These are phyloP conservation scores for Erpobdella octoculata DNA, from an alignment of 2,888 invertebrate species.

Conservation along the genomic window DNA sequence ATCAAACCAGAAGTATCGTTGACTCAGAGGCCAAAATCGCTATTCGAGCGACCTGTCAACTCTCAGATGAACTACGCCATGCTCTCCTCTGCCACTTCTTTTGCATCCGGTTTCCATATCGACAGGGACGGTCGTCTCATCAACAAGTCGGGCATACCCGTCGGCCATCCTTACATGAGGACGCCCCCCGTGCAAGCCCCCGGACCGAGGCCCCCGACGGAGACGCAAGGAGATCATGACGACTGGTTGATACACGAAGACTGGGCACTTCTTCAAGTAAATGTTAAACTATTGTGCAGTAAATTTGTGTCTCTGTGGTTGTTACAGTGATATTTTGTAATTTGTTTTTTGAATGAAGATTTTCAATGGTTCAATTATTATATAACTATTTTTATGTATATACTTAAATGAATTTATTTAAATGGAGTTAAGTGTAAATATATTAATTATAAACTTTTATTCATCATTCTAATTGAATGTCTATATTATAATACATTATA, in stretches of 20 bases:
- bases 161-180: constrained; percentile 14
- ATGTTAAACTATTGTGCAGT: too few species aligned
- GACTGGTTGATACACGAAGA: constrained; percentile 89
- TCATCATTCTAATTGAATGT: too few species aligned
- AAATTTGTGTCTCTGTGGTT: too few species aligned
- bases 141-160: constrained; percentile 54
- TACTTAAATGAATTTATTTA: too few species aligned
- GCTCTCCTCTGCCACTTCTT: neutral
- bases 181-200: neutral
- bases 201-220: constrained; percentile 37
- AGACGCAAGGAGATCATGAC: constrained; percentile 57
- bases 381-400: too few species aligned
- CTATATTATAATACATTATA: too few species aligned
- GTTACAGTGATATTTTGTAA: too few species aligned
- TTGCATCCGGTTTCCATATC: constrained; percentile 34
- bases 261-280: constrained; percentile 66
- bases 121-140: constrained; percentile 70
- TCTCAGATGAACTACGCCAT: constrained; percentile 46
- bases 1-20: neutral
- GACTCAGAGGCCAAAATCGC: constrained; percentile 61
- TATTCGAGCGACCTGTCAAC: constrained; percentile 72
- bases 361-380: too few species aligned
- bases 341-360: too few species aligned
- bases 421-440: too few species aligned
- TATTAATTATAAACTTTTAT: too few species aligned